Percentiles rank a stretch among this genome's conserved stretches.
Evolutionary conservation across 53 echinoderm and acorn worm genomes (phyloP).

Genomic region (Temnopleurus reevesii): DNA sequence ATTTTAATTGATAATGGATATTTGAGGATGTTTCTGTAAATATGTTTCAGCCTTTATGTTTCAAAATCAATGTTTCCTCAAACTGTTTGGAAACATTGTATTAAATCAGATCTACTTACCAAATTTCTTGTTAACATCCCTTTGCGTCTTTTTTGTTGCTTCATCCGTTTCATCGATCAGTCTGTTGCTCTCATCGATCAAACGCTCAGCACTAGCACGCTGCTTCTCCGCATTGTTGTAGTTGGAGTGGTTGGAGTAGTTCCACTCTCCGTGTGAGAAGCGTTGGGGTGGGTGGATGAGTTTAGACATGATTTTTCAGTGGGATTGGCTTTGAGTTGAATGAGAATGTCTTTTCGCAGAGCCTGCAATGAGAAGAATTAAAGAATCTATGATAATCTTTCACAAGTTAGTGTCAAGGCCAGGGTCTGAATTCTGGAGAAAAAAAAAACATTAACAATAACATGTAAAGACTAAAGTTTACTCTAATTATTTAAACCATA

Average conservation of each 20-base stretch:
- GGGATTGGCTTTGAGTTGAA: background rate
- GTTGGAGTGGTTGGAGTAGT: conserved; percentile 90
- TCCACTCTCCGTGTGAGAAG: conserved; percentile 92
- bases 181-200: conserved; percentile 88
- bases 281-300: conserved; percentile 87
- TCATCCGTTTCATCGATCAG: conserved; percentile 96
- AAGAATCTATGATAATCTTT: too few relatives aligned
- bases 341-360: background rate
- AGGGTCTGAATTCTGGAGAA: background rate
- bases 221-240: conserved; percentile 98
- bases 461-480: too few relatives aligned
- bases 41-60: too few relatives aligned
- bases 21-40: too few relatives aligned
- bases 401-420: too few relatives aligned
- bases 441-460: too few relatives aligned
- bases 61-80: too few relatives aligned
- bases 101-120: conserved; percentile 61
- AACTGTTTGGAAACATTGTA: too few relatives aligned
- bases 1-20: too few relatives aligned
- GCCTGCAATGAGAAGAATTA: background rate
- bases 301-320: conserved; percentile 74
- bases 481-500: too few relatives aligned
- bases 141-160: conserved; percentile 88
- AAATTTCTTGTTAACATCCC: conserved; percentile 99
- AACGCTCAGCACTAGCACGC: conserved; percentile 91